Conservation (phyloP, 37 sponge, comb jelly and placozoan species). For the Bolinopsis microptera region DNA sequence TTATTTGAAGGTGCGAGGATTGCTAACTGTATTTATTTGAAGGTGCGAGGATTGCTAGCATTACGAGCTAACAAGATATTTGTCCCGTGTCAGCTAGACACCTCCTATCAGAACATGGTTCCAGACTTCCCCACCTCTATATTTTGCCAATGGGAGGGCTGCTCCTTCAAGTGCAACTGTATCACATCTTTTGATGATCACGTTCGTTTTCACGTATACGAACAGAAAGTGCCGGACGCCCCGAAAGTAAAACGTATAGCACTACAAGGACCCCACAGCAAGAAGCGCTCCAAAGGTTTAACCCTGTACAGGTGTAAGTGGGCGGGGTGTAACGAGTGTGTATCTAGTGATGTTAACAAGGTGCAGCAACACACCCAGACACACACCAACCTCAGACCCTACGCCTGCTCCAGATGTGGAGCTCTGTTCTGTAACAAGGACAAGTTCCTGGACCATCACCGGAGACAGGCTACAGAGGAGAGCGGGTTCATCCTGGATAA, state of each 20-base stretch:
- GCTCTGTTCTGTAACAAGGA: slow-evolving; percentile 25
- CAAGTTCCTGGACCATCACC: slow-evolving; percentile 56
- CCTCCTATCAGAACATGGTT: neutral
- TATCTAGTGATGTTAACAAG: neutral
- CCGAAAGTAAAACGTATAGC: neutral
- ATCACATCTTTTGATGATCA: slow-evolving; percentile 45
- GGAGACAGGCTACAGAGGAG: slow-evolving; percentile 37
- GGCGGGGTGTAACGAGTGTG: neutral
- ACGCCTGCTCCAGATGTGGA: slow-evolving; percentile 45
- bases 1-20: too few relatives aligned
- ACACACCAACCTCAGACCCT: slow-evolving; percentile 49
- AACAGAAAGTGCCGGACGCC: neutral
- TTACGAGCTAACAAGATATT: neutral
- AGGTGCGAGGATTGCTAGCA: slow-evolving; percentile 14
- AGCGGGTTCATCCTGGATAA: slow-evolving; percentile 56
- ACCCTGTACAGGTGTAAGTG: neutral
- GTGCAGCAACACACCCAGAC: slow-evolving; percentile 18
- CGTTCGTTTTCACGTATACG: neutral
- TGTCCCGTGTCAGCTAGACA: slow-evolving; percentile 34
- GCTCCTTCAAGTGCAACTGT: slow-evolving; percentile 40
- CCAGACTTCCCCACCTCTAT: slow-evolving; percentile 38
- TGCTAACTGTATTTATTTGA: neutral
- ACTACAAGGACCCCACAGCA: neutral
- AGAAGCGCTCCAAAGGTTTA: neutral
- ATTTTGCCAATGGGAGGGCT: slow-evolving; percentile 7